A percentile compares a stretch with the other conserved stretches of the same genome.
These are phyloP conservation scores for Oreochromis niloticus DNA, from an alignment of 2,113 vertebrate genomes.

Conservation along the genomic window DNA sequence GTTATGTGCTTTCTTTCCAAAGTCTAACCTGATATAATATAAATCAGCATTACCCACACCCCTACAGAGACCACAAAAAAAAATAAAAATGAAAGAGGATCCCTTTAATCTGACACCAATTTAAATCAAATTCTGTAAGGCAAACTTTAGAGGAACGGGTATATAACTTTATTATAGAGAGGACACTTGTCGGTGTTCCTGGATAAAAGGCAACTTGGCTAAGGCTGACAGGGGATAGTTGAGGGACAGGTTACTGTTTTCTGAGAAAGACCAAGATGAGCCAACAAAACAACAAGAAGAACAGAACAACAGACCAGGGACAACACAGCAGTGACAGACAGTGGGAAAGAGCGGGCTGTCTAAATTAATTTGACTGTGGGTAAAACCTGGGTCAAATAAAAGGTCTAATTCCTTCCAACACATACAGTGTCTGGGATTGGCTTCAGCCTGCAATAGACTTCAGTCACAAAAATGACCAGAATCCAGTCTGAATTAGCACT, in stretches of 20 bases:
- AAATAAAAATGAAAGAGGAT: neutral
- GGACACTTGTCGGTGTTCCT: neutral
- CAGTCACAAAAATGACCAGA: neutral
- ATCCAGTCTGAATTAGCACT: neutral
- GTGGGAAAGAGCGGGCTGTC: neutral
- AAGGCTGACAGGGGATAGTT: neutral
- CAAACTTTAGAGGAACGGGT: neutral
- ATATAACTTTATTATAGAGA: neutral
- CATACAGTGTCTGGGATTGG: neutral
- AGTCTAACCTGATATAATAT: neutral
- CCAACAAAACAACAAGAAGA: conserved; percentile 39
- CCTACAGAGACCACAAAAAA: neutral
- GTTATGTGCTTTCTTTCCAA: neutral
- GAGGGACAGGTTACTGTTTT: conserved; percentile 5
- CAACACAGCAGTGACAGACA: conserved; percentile 51
- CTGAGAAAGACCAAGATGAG: conserved; percentile 36
- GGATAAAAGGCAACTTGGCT: neutral
- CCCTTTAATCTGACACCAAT: neutral
- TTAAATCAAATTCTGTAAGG: neutral
- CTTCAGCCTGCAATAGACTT: neutral
- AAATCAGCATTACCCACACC: neutral
- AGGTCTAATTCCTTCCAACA: neutral
- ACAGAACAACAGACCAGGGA: conserved; percentile 56
- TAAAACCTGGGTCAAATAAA: conserved; percentile 44
- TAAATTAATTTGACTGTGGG: conserved; percentile 20